Conservation (phyloP, 30 jellyfish, hydroid and myxozoan genomes). For the Nemopilema nomurai region DNA sequence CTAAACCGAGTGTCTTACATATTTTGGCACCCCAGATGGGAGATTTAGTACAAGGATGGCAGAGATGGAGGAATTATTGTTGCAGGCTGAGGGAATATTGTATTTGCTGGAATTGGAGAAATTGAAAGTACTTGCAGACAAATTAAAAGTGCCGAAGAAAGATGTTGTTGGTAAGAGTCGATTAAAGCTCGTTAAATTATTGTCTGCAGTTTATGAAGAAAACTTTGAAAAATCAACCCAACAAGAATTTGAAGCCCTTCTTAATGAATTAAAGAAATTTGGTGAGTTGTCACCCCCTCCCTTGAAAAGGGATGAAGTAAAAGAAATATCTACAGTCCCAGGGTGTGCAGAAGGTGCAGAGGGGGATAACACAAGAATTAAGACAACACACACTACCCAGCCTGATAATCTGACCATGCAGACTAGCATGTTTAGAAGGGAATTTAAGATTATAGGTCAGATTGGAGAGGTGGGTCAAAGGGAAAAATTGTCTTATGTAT, state of each 20-base stretch:
- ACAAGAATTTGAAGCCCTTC: slow-evolving; percentile 16
- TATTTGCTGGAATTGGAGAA: slow-evolving; percentile 7
- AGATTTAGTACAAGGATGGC: neutral
- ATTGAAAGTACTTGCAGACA: slow-evolving; percentile 12
- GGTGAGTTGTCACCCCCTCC: slow-evolving; percentile 1
- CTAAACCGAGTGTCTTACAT: too few species aligned
- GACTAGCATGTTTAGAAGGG: slow-evolving; percentile 4
- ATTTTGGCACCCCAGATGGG: neutral
- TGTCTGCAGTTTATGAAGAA: slow-evolving; percentile 11
- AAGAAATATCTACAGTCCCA: slow-evolving; percentile 3
- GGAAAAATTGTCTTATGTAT: slow-evolving; percentile 15
- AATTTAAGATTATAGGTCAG: slow-evolving; percentile 4
- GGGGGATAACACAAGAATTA: too few species aligned
- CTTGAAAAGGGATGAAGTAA: neutral
- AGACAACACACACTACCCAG: slow-evolving; percentile 15
- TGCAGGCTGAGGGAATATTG: neutral
- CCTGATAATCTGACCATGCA: slow-evolving; percentile 27
- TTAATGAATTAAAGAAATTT: neutral
- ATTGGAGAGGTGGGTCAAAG: slow-evolving; percentile 17
- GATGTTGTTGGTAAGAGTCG: slow-evolving; percentile 17
- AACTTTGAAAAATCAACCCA: slow-evolving; percentile 5
- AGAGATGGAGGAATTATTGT: neutral
- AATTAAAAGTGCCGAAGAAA: slow-evolving; percentile 7
- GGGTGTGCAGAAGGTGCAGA: neutral
- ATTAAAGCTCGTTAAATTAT: neutral